Percentiles rank a stretch among this genome's conserved stretches.
These are phyloP conservation scores for Chrysomallon squamiferum DNA, from an alignment of 1,140 invertebrate species.

Conservation along the genomic window DNA sequence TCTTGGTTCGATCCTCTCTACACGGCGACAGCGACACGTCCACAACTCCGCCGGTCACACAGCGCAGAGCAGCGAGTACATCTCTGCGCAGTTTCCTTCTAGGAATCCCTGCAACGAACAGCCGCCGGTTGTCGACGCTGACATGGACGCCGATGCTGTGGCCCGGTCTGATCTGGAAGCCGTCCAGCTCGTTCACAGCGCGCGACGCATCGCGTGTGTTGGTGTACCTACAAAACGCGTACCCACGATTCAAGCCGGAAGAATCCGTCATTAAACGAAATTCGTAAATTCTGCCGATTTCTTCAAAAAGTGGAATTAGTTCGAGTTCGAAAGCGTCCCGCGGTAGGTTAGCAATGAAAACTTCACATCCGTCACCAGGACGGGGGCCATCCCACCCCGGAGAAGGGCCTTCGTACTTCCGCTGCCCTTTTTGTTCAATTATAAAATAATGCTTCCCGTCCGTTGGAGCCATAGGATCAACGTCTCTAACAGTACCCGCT, in stretches of 20 bases:
- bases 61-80: conserved; percentile 73
- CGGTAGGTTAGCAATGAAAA: conserved; percentile 85
- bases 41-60: conserved; percentile 74
- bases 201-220: conserved; percentile 69
- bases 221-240: conserved; percentile 80
- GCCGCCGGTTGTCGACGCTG: conserved; percentile 83
- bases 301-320: conserved; percentile 78
- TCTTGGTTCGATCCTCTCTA: conserved; percentile 70
- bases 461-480: conserved; percentile 60
- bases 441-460: conserved; percentile 66
- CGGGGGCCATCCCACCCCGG: conserved; percentile 62
- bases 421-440: conserved; percentile 75
- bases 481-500: conserved; percentile 55
- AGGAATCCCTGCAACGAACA: conserved; percentile 85
- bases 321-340: conserved; percentile 81
- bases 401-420: conserved; percentile 68
- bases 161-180: conserved; percentile 73
- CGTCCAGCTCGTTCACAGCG: conserved; percentile 72
- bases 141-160: conserved; percentile 77
- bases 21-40: conserved; percentile 80
- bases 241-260: conserved; percentile 79
- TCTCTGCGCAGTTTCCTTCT: conserved; percentile 75
- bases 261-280: conserved; percentile 85
- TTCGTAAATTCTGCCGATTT: conserved; percentile 73
- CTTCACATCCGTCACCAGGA: conserved; percentile 70